A percentile compares a stretch with the other conserved stretches of the same genome.
Evolutionary conservation across 2,888 invertebrate species (phyloP).

Genomic region (Hydropsyche betteni): DNA sequence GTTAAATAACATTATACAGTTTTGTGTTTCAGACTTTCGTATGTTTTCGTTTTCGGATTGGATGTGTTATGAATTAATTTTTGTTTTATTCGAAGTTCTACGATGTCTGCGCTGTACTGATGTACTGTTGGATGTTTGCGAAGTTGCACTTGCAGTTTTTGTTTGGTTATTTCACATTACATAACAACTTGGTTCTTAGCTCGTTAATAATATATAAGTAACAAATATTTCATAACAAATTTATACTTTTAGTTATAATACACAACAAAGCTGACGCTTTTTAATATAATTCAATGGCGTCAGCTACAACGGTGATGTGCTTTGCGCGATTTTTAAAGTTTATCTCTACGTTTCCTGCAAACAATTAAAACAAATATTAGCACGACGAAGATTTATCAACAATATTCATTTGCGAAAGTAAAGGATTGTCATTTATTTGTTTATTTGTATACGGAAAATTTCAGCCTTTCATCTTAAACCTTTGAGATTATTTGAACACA

Average conservation of each 20-base stretch:
- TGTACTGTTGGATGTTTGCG: not conserved
- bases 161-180: not conserved
- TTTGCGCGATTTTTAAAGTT: conserved; percentile 36
- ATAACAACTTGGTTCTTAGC: not conserved
- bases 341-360: conserved; percentile 41
- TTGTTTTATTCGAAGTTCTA: not conserved
- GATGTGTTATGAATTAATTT: too few relatives aligned
- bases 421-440: not conserved
- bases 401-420: conserved; percentile 10
- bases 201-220: not conserved
- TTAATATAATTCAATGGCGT: not conserved
- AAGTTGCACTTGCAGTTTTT: not conserved
- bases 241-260: too few relatives aligned
- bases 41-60: too few relatives aligned
- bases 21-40: too few relatives aligned
- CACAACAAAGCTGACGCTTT: conserved; percentile 6
- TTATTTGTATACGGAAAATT: too few relatives aligned
- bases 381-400: not conserved
- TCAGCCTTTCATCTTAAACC: not conserved
- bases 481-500: not conserved
- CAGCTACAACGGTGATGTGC: not conserved
- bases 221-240: too few relatives aligned
- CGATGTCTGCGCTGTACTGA: too few relatives aligned
- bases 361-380: conserved; percentile 7
- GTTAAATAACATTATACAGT: conserved; percentile 45